Evolutionary conservation across 1,140 invertebrate species (phyloP).

Genomic region (Drosophila insularis): DNA sequence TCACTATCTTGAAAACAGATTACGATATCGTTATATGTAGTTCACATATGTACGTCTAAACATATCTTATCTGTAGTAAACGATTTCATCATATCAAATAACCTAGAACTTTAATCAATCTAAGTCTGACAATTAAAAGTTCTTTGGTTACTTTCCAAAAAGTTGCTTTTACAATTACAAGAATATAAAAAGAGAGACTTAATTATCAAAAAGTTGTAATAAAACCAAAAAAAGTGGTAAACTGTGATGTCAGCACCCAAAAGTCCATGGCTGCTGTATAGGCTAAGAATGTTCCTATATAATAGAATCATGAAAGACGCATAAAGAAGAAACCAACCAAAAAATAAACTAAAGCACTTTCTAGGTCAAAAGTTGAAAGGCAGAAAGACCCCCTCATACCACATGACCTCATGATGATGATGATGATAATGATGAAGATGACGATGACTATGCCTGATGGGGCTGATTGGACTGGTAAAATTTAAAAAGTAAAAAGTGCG

Average conservation of each 20-base stretch:
- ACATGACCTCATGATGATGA: constrained; percentile 19
- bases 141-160: not conserved
- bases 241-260: constrained; percentile 53
- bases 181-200: constrained; percentile 25
- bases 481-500: constrained; percentile 31
- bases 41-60: not conserved
- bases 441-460: not conserved
- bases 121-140: not conserved
- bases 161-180: not conserved
- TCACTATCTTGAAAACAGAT: not conserved
- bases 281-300: not conserved
- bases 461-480: constrained; percentile 45
- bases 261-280: constrained; percentile 40
- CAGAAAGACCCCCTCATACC: constrained; percentile 25
- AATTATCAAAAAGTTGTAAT: too few relatives aligned
- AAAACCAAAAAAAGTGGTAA: constrained; percentile 23
- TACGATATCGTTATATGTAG: not conserved
- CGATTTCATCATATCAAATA: not conserved
- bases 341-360: constrained; percentile 66
- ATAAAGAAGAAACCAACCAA: not conserved
- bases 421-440: constrained; percentile 16
- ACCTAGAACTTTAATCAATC: not conserved
- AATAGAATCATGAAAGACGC: constrained; percentile 43
- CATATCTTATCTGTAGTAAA: constrained; percentile 12
- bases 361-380: constrained; percentile 77